Evolutionary conservation across 2,888 invertebrate genomes (phyloP).

Genomic region (Sesia bembeciformis): DNA sequence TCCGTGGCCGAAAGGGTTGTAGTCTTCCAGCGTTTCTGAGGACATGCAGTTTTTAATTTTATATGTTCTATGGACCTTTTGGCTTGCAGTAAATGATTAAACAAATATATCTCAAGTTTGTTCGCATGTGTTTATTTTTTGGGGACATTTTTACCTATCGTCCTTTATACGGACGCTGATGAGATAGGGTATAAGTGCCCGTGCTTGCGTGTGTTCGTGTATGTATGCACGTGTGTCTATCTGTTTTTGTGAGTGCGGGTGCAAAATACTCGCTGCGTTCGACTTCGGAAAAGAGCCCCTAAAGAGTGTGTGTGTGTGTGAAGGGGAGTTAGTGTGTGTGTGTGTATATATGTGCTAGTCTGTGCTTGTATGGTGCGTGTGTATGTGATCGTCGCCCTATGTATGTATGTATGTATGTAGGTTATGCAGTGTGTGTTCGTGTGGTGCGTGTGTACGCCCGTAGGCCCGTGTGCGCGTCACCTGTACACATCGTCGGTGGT

Average conservation of each 20-base stretch:
- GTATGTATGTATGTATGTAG: not conserved
- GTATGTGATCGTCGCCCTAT: not conserved
- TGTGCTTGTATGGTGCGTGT: not conserved
- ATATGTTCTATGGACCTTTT: no score
- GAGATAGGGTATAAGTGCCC: no score
- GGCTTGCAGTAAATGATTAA: no score
- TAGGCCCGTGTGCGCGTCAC: constrained; percentile 3
- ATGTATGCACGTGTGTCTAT: not conserved
- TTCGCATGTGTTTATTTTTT: no score
- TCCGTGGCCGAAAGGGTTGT: no score
- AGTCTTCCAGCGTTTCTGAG: no score
- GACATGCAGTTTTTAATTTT: no score
- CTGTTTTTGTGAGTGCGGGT: constrained; percentile 3
- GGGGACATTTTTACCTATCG: no score
- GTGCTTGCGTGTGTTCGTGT: no score
- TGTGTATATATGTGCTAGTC: not conserved
- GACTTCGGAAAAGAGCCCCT: not conserved
- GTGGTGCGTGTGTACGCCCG: not conserved
- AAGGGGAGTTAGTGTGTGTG: not conserved
- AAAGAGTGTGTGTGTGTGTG: not conserved
- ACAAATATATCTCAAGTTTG: no score
- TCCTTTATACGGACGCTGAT: no score
- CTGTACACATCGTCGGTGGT: constrained; percentile 78
- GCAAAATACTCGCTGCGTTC: constrained; percentile 1
- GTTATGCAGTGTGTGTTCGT: not conserved